Evolutionary conservation across 2,797 vertebrate genomes (phyloP).

Genomic region (Vireo griseus): DNA sequence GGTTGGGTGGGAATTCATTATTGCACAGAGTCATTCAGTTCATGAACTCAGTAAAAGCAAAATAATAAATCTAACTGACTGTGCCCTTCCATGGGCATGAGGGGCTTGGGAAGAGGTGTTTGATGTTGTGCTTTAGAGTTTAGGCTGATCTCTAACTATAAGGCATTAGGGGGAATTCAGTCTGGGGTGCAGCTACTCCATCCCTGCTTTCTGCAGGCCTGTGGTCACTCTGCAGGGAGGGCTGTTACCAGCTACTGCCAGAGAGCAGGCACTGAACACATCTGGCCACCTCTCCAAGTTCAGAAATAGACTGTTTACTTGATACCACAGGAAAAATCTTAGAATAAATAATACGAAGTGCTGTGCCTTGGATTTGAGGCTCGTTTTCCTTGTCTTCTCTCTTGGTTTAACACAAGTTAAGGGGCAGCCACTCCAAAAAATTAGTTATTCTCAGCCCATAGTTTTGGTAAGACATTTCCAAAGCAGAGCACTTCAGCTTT

Average conservation of each 20-base stretch:
- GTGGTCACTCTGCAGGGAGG: not conserved
- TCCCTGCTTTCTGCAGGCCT: not conserved
- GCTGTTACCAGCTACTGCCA: not conserved
- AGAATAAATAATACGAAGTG: not conserved
- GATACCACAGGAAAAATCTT: not conserved
- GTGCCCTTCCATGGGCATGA: not conserved
- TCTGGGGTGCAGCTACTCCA: not conserved
- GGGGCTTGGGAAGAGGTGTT: not conserved
- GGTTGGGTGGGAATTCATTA: not conserved
- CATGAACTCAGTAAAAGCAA: not conserved
- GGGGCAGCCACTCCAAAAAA: not conserved
- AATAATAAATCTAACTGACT: not conserved
- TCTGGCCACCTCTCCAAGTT: not conserved
- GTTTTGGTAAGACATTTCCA: not conserved
- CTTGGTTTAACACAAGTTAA: not conserved
- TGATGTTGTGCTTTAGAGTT: not conserved
- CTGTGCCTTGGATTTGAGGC: not conserved
- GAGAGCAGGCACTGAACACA: accelerated
- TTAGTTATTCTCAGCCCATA: not conserved
- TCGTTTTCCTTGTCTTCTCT: not conserved
- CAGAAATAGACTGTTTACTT: not conserved
- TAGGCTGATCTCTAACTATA: not conserved
- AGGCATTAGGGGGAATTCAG: not conserved
- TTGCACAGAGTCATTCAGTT: accelerated
- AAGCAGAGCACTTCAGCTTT: not conserved